phyloP scores from a whole-genome alignment of 2,797 vertebrate genomes.

The Carcharodon carcharias region DNA sequence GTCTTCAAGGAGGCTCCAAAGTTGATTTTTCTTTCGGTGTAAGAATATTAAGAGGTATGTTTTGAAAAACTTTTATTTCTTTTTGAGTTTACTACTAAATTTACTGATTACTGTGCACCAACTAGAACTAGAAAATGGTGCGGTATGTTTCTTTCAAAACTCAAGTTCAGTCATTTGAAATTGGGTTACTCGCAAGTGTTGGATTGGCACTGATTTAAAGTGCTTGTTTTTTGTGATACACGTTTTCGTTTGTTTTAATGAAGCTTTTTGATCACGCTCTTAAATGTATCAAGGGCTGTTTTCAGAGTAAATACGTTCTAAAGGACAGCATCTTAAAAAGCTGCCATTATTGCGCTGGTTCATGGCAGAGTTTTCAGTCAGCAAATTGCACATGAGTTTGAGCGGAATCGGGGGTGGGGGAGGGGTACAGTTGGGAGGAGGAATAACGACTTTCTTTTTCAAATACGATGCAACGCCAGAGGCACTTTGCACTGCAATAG shows the following conservation, averaged over 20 bases:
- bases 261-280: neutral
- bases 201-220: neutral
- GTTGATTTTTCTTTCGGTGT: neutral
- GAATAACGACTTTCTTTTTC: neutral
- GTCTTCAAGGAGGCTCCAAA: neutral
- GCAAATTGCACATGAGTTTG: neutral
- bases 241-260: neutral
- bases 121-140: neutral
- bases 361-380: neutral
- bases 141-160: neutral
- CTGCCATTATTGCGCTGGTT: neutral
- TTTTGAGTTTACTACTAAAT: neutral
- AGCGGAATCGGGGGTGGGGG: neutral
- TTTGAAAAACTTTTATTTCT: neutral
- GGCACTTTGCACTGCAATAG: neutral
- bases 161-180: neutral
- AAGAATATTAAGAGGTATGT: neutral
- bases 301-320: neutral
- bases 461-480: neutral
- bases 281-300: neutral
- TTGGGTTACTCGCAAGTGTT: neutral
- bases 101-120: neutral
- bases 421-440: no score
- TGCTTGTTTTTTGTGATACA: neutral
- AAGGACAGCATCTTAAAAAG: neutral